Percentiles rank a stretch among this genome's conserved stretches.
Evolutionary conservation across 2,888 invertebrate genomes (phyloP).

Genomic region (Itoplectis maculator): DNA sequence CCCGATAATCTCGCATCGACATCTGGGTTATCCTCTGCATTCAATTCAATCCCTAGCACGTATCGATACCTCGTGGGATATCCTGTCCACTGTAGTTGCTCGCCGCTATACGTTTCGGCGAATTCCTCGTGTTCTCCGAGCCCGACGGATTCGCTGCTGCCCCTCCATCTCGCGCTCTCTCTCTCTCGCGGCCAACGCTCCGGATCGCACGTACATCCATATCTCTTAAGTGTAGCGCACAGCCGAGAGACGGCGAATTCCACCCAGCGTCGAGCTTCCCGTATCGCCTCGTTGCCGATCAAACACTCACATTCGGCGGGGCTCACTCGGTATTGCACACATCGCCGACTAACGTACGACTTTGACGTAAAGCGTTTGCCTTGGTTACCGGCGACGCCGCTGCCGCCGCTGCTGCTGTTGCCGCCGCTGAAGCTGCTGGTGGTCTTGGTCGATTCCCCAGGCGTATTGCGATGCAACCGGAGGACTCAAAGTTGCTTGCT

Average conservation of each 20-base stretch:
- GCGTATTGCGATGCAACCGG: constrained; percentile 8
- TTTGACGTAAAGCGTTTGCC: constrained; percentile 7
- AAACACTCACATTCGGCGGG: constrained; percentile 39
- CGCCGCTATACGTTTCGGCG: constrained; percentile 47
- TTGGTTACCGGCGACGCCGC: neutral
- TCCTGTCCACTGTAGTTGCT: constrained; percentile 44
- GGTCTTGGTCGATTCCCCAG: constrained; percentile 28
- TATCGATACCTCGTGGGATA: constrained; percentile 63
- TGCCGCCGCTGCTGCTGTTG: neutral
- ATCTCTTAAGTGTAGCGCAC: constrained; percentile 24
- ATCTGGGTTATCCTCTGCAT: constrained; percentile 65
- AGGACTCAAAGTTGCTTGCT: constrained; percentile 36
- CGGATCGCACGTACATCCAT: constrained; percentile 39
- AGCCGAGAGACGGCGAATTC: constrained; percentile 31
- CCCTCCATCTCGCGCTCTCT: neutral
- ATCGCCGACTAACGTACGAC: constrained; percentile 2
- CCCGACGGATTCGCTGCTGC: constrained; percentile 49
- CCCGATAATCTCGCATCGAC: constrained; percentile 64
- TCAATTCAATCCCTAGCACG: constrained; percentile 63
- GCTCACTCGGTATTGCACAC: constrained; percentile 5
- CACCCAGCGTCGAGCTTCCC: constrained; percentile 1
- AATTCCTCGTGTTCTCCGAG: constrained; percentile 45
- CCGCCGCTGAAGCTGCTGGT: too few relatives aligned
- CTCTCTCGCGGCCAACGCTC: neutral
- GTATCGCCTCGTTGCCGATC: constrained; percentile 20